These are phyloP conservation scores for Monomorium pharaonis DNA, from an alignment of 1,140 invertebrate species.

Conservation along the genomic window DNA sequence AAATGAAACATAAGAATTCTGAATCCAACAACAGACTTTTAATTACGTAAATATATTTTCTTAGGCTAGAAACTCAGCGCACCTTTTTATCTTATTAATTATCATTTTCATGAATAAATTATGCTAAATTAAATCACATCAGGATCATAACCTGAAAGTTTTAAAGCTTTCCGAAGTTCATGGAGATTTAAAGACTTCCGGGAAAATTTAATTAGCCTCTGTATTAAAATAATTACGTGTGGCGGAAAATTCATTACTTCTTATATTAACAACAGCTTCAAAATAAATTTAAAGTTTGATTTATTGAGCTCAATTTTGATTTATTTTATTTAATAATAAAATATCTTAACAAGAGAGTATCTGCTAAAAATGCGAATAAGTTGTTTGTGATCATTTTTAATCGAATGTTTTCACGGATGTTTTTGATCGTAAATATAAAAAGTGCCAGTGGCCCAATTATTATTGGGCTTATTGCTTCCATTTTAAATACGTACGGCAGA, in stretches of 20 bases:
- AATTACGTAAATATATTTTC: conserved; percentile 10
- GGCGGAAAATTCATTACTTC: neutral
- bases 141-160: neutral
- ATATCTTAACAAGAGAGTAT: neutral
- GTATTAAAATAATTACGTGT: conserved; percentile 1
- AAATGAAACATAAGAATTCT: neutral
- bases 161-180: conserved; percentile 11
- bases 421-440: neutral
- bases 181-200: conserved; percentile 13
- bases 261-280: neutral
- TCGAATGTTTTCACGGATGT: neutral
- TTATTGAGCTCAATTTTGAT: neutral
- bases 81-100: conserved; percentile 21
- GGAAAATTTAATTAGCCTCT: conserved; percentile 4
- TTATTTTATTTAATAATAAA: neutral
- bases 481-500: neutral
- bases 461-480: neutral
- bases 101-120: conserved; percentile 46
- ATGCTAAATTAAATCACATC: conserved; percentile 21
- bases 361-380: neutral
- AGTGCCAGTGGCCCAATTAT: neutral
- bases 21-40: neutral
- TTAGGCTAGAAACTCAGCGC: neutral
- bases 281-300: neutral
- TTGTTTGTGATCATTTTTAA: neutral